These are phyloP conservation scores for Cephus pygmeus DNA, from an alignment of 2,888 invertebrate genomes.

Conservation along the genomic window DNA sequence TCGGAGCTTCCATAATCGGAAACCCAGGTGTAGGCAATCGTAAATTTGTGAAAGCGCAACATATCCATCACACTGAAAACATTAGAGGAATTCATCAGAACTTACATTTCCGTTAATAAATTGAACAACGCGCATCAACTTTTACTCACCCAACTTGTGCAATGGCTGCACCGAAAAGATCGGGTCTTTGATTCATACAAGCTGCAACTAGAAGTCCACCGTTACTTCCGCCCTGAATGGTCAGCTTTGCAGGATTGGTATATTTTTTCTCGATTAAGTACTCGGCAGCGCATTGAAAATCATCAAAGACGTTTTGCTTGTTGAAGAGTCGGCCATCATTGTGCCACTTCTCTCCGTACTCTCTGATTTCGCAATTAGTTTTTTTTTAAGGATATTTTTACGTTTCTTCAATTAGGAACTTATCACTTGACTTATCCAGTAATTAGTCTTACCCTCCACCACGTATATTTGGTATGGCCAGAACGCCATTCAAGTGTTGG, in stretches of 20 bases:
- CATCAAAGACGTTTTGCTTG: slow-evolving; percentile 98
- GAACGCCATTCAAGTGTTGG: slow-evolving; percentile 87
- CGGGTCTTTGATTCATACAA: slow-evolving; percentile 94
- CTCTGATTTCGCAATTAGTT: slow-evolving; percentile 69
- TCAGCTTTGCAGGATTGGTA: slow-evolving; percentile 79
- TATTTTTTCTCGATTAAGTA: slow-evolving; percentile 86
- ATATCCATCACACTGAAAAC: slow-evolving; percentile 90
- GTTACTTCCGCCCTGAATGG: slow-evolving; percentile 96
- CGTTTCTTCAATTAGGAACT: neutral
- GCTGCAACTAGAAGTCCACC: slow-evolving; percentile 97
- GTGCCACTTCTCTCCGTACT: slow-evolving; percentile 98
- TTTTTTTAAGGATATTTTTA: slow-evolving; percentile 8
- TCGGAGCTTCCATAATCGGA: slow-evolving; percentile 96
- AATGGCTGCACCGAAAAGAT: slow-evolving; percentile 92
- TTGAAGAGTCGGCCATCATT: slow-evolving; percentile 89
- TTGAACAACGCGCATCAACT: neutral
- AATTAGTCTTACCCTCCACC: slow-evolving; percentile 85
- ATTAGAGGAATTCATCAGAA: slow-evolving; percentile 17
- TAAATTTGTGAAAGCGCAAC: slow-evolving; percentile 97
- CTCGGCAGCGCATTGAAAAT: slow-evolving; percentile 93
- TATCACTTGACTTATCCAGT: neutral
- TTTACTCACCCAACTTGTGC: slow-evolving; percentile 89
- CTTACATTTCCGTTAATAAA: neutral
- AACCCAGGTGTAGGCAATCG: slow-evolving; percentile 96
- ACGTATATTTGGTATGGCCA: slow-evolving; percentile 93